Evolutionary conservation across 2,113 vertebrate genomes (phyloP), one percentile per base, ranked within the genome.

Genomic region (Takifugu bimaculatus): DNA sequence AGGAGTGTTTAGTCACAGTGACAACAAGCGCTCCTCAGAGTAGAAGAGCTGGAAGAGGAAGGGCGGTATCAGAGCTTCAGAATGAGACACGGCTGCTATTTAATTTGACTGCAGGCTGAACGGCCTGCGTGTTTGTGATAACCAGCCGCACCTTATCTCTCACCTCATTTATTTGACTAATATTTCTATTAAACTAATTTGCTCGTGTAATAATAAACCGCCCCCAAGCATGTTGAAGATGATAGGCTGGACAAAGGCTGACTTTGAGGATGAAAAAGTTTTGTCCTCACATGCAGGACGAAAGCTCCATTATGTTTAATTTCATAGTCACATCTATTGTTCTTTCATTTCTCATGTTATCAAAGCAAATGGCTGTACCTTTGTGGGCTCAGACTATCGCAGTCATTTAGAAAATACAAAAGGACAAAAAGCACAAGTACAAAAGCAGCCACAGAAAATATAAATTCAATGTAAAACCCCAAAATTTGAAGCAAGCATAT

Each of bases 1-100:
- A 43, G 42, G 27, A 45, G 27, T 6, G 13, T 50, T 77, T 62
- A 72, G 67, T 74, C 70, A 75, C 64, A 50, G n/a, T 3, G 55
- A 49, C 57, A 60, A 65, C 29, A 13, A 48, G 65, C 29, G 6
- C 48, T 29, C 61, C 68, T 52, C 32, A 0, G 0, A 0, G 0
- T 59, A 69, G 72, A 71, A 25, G 5, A 45, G 35, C 35, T 11
- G 35, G 4, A 10, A 35, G 54, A 63, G 67, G 53, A 60, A 55
- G 44, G 48, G 50, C 28, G 26, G 68, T 15, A 59, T 63, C 67
- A 63, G 56, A 20, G 59, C 51, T 70, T 10, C 10, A 49, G 57
- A 68, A 77, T 29, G 15, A n/a, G 65, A 39, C 63, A 61, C 51
- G 28, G 15, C 20, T 28, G 65, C 54, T 57, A n/a, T 63, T 74